Percentiles rank a stretch among this genome's conserved stretches.
These are phyloP conservation scores for Colius striatus DNA, from an alignment of 2,113 vertebrate species.

Conservation along the genomic window DNA sequence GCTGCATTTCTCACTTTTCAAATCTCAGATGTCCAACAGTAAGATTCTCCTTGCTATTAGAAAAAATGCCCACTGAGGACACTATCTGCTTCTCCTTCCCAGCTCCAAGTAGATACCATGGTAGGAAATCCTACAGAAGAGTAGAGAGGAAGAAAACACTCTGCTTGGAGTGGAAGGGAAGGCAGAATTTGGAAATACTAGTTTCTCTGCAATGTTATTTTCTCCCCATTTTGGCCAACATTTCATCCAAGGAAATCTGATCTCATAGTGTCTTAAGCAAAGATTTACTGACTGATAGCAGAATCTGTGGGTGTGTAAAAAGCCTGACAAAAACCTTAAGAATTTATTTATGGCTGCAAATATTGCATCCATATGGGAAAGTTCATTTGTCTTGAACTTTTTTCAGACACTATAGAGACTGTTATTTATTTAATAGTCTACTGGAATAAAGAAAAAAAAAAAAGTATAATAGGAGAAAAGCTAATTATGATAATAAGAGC, in stretches of 20 bases:
- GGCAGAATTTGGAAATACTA: neutral
- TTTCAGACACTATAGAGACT: constrained; percentile 51
- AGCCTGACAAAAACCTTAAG: constrained; percentile 40
- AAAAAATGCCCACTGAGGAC: neutral
- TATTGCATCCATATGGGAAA: constrained; percentile 73
- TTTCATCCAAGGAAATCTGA: neutral
- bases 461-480: constrained; percentile 26
- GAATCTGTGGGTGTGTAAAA: constrained; percentile 46
- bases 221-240: neutral
- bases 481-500: constrained; percentile 69
- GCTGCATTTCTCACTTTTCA: neutral
- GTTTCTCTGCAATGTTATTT: neutral
- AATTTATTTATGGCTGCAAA: constrained; percentile 69
- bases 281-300: constrained; percentile 66
- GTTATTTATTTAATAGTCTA: constrained; percentile 67
- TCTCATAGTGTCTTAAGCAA: constrained; percentile 24
- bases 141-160: neutral
- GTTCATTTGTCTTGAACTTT: constrained; percentile 61
- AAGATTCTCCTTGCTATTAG: neutral
- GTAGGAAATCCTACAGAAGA: neutral
- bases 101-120: neutral
- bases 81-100: neutral
- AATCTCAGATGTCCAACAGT: neutral
- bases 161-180: neutral
- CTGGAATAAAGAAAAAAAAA: neutral